These are phyloP conservation scores for Eulemur coronatus DNA, from an alignment of 2,797 vertebrate species.

Conservation along the genomic window DNA sequence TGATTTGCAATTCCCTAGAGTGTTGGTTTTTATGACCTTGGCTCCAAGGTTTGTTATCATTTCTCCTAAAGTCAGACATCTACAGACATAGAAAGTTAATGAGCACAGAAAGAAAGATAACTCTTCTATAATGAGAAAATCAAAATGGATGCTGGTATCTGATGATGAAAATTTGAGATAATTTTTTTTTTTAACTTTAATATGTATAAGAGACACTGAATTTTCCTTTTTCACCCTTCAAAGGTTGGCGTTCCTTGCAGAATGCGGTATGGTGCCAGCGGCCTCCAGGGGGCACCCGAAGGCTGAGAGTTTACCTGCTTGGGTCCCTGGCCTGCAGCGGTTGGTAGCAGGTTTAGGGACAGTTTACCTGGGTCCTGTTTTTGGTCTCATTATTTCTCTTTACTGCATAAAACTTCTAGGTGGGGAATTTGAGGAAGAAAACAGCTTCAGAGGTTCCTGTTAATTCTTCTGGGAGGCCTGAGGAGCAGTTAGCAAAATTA, in stretches of 20 bases:
- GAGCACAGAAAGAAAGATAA: slow-evolving; percentile 24
- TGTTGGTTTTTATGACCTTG: slow-evolving; percentile 53
- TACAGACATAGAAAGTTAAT: slow-evolving; percentile 29
- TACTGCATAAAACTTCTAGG: background rate
- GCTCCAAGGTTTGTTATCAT: slow-evolving; percentile 5
- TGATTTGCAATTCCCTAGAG: slow-evolving; percentile 14
- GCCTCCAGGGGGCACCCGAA: slow-evolving; percentile 19
- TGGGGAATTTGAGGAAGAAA: background rate
- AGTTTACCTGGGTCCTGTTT: background rate
- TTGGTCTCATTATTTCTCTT: background rate
- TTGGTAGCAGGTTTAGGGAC: background rate
- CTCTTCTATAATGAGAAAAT: background rate
- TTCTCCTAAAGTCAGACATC: slow-evolving; percentile 52
- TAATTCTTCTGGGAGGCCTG: background rate
- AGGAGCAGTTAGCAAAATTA: background rate
- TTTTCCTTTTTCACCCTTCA: background rate
- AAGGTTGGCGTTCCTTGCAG: background rate
- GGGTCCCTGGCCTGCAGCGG: background rate
- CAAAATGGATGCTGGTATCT: slow-evolving; percentile 24
- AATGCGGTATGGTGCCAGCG: background rate
- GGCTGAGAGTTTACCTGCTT: background rate
- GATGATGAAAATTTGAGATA: background rate
- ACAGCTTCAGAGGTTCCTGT: background rate
- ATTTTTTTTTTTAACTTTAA: background rate
- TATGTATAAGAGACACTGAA: background rate